A percentile compares a stretch with the other conserved stretches of the same genome.
phyloP scores from a whole-genome alignment of 2,113 vertebrate genomes.

The Triplophysa dalaica region DNA sequence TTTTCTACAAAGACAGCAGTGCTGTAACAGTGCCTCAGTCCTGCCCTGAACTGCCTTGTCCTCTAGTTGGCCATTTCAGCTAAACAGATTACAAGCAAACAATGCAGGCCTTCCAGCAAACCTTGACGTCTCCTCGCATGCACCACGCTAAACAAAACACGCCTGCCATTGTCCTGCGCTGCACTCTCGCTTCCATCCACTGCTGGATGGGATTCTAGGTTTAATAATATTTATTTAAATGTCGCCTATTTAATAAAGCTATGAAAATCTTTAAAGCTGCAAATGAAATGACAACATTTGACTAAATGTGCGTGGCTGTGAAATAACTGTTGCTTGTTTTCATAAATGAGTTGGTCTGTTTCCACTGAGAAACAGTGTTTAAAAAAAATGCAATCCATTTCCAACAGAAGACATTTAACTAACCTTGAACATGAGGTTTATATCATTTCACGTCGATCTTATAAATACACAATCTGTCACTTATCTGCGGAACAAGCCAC shows the following conservation, averaged over 20 bases:
- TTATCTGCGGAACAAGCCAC: conserved; percentile 25
- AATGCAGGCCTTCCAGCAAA: conserved; percentile 46
- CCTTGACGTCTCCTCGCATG: neutral
- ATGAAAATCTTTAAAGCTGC: conserved; percentile 6
- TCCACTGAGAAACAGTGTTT: neutral
- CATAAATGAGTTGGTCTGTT: neutral
- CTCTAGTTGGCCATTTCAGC: conserved; percentile 37
- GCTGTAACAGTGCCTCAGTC: conserved; percentile 42
- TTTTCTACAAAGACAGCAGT: neutral
- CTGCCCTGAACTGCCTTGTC: conserved; percentile 22
- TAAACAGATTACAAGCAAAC: conserved; percentile 58
- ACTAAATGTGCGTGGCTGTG: neutral
- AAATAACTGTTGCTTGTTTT: neutral
- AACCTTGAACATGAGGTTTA: conserved; percentile 32
- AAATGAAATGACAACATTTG: conserved; percentile 5
- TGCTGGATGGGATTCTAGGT: conserved; percentile 1
- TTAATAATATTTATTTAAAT: conserved; percentile 9
- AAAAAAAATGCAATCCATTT: conserved; percentile 5
- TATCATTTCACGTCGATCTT: conserved; percentile 42
- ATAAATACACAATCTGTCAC: conserved; percentile 23
- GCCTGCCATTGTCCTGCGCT: neutral
- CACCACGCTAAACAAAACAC: neutral
- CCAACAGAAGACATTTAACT: conserved; percentile 18
- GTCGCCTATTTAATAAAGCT: neutral
- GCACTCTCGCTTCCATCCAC: neutral